Percentiles rank a stretch among this genome's conserved stretches.
These are phyloP conservation scores for Eulithis testata DNA, from an alignment of 2,888 invertebrate species.

Conservation along the genomic window DNA sequence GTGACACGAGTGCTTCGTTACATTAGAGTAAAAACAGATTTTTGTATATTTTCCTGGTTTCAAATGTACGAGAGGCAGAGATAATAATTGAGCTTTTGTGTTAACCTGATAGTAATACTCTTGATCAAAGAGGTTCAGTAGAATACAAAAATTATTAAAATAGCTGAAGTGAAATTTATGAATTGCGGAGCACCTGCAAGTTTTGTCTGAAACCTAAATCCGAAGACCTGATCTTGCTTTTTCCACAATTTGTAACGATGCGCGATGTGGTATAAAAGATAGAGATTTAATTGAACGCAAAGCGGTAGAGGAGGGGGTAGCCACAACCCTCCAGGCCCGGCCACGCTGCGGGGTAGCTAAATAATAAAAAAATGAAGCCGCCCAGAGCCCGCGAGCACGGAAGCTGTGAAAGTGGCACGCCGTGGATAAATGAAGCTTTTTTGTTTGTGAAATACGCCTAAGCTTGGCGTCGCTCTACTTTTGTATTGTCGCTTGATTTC, in stretches of 20 bases:
- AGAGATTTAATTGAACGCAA: conserved; percentile 82
- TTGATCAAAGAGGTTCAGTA: no score
- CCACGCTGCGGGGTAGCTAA: conserved; percentile 59
- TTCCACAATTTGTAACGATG: conserved; percentile 79
- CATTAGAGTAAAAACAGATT: no score
- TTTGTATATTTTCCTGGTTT: no score
- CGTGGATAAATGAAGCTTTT: conserved; percentile 82
- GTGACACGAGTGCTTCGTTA: no score
- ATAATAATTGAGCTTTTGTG: no score
- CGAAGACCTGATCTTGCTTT: conserved; percentile 64
- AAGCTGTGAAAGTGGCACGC: conserved; percentile 83
- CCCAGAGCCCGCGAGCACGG: conserved; percentile 76
- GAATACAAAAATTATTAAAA: no score
- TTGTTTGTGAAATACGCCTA: conserved; percentile 81
- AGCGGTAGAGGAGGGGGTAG: conserved; percentile 58
- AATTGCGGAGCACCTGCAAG: no score
- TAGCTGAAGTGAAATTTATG: no score
- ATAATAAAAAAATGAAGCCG: conserved; percentile 77
- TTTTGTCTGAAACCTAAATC: conserved; percentile 2
- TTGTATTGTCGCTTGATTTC: conserved; percentile 78
- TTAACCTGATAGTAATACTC: no score
- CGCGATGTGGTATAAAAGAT: conserved; percentile 77
- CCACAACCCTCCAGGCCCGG: conserved; percentile 60
- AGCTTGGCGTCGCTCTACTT: conserved; percentile 77
- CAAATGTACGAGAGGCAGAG: no score